These are phyloP conservation scores for Tiliacea aurago DNA, from an alignment of 2,888 invertebrate genomes.

Conservation along the genomic window DNA sequence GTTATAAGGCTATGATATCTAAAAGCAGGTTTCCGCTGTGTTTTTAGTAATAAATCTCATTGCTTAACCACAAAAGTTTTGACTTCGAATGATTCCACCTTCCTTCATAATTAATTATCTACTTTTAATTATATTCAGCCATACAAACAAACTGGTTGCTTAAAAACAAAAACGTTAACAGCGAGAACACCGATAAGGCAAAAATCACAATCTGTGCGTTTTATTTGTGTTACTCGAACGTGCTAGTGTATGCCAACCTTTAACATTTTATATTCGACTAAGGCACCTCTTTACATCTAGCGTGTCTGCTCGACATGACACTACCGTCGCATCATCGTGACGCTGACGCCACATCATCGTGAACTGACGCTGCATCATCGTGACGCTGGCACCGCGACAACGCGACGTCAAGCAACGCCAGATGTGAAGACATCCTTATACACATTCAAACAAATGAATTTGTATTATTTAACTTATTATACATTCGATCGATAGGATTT, in stretches of 20 bases:
- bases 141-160: constrained; percentile 64
- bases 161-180: constrained; percentile 72
- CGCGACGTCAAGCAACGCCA: not conserved
- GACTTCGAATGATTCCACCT: not conserved
- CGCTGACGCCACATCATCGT: no score
- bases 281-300: constrained; percentile 26
- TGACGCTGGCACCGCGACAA: not conserved
- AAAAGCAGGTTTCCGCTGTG: not conserved
- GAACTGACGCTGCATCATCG: no score
- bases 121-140: constrained; percentile 52
- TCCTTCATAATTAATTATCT: not conserved
- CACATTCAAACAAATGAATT: constrained; percentile 39
- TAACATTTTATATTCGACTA: constrained; percentile 39
- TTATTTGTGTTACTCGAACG: constrained; percentile 66
- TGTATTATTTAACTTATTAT: constrained; percentile 37
- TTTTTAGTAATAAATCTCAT: not conserved
- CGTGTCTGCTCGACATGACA: not conserved
- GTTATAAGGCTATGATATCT: not conserved
- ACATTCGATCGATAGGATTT: constrained; percentile 38
- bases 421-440: constrained; percentile 28
- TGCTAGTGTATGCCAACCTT: constrained; percentile 60
- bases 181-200: constrained; percentile 81
- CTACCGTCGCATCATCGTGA: not conserved
- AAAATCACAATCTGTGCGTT: constrained; percentile 82
- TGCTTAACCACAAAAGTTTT: not conserved